phyloP scores from a whole-genome alignment of 2,113 vertebrate species.

The Rafetus swinhoei region DNA sequence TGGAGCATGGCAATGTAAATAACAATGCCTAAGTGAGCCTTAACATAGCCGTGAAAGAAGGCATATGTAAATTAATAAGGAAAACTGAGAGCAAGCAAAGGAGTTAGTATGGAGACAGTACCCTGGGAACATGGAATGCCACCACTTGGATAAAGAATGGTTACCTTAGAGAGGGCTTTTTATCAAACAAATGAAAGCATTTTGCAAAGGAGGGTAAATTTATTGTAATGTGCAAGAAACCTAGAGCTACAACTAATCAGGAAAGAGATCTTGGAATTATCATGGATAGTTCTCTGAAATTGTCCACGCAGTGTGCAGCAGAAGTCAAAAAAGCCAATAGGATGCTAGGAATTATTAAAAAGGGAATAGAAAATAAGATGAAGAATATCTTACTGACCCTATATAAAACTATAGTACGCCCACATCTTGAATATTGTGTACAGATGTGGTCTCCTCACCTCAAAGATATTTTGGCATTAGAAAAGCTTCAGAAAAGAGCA shows the following conservation, averaged over 20 bases:
- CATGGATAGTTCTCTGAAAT: too few relatives aligned
- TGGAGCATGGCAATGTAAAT: slow-evolving; percentile 52
- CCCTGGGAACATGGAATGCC: slow-evolving; percentile 1
- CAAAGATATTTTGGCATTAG: too few relatives aligned
- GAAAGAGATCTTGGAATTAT: too few relatives aligned
- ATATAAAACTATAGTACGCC: too few relatives aligned
- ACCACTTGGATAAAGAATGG: slow-evolving; percentile 48
- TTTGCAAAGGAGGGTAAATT: slow-evolving; percentile 16
- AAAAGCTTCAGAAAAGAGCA: too few relatives aligned
- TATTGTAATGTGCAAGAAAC: slow-evolving; percentile 34
- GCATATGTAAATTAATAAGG: slow-evolving; percentile 66
- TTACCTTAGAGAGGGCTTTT: background rate
- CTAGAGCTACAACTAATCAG: background rate
- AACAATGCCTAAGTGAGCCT: slow-evolving; percentile 57
- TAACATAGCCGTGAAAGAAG: slow-evolving; percentile 36
- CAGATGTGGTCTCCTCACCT: too few relatives aligned
- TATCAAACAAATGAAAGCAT: background rate
- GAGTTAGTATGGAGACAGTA: slow-evolving; percentile 33
- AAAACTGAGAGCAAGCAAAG: slow-evolving; percentile 49
- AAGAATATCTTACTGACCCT: too few relatives aligned
- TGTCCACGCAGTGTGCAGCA: too few relatives aligned
- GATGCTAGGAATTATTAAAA: too few relatives aligned
- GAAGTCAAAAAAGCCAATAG: too few relatives aligned
- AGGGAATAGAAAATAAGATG: too few relatives aligned
- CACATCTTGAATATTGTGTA: too few relatives aligned